These are phyloP conservation scores for Sarcophaga variegata DNA, from an alignment of 2,888 invertebrate species.

Conservation along the genomic window DNA sequence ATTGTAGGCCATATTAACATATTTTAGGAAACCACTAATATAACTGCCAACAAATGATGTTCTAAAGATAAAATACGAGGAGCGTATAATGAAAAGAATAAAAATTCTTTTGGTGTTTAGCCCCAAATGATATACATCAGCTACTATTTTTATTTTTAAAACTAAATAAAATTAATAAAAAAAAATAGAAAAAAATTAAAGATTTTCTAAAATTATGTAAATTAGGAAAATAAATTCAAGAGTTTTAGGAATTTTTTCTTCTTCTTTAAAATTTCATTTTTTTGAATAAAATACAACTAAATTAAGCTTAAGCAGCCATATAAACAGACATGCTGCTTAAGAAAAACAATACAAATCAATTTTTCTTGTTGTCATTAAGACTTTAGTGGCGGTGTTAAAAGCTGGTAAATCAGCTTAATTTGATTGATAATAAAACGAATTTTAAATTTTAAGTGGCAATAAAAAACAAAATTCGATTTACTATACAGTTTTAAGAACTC, in stretches of 20 bases:
- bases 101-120: background rate
- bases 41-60: slow-evolving; percentile 4
- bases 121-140: slow-evolving; percentile 14
- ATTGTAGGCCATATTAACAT: slow-evolving; percentile 41
- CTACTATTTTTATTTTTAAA: background rate
- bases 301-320: too few relatives aligned
- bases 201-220: slow-evolving; percentile 22
- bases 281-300: too few relatives aligned
- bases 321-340: too few relatives aligned
- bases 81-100: background rate
- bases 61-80: slow-evolving; percentile 24
- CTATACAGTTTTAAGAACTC: too few relatives aligned
- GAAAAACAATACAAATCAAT: too few relatives aligned
- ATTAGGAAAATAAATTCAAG: background rate
- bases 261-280: background rate
- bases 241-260: background rate
- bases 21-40: slow-evolving; percentile 15
- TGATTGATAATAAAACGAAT: too few relatives aligned
- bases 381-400: too few relatives aligned
- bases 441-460: too few relatives aligned
- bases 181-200: background rate
- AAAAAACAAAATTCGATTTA: too few relatives aligned
- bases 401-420: too few relatives aligned
- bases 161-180: background rate
- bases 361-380: too few relatives aligned